These are phyloP conservation scores for Entomobrya multifasciata DNA, from an alignment of 2,888 invertebrate genomes.

Conservation along the genomic window DNA sequence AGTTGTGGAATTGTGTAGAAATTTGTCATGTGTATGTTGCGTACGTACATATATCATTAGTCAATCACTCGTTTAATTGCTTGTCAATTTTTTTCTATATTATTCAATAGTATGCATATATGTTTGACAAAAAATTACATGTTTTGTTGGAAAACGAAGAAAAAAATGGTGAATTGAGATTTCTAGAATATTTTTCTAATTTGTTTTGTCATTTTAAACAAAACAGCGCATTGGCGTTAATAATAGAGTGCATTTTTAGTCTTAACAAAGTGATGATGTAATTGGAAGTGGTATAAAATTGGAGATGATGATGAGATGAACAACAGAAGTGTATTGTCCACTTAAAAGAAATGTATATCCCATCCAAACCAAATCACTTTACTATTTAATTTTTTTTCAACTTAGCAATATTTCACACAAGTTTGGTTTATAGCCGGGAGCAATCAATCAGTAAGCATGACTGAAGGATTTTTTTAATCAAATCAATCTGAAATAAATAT, in stretches of 20 bases:
- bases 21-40: no score
- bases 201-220: slow-evolving; percentile 38
- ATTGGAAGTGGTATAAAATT: background rate
- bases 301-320: background rate
- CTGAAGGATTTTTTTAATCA: slow-evolving; percentile 66
- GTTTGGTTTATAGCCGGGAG: slow-evolving; percentile 54
- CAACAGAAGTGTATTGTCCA: background rate
- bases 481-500: slow-evolving; percentile 50
- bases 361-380: background rate
- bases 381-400: background rate
- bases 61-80: slow-evolving; percentile 72
- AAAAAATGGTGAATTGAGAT: no score
- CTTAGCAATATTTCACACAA: background rate
- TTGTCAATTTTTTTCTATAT: slow-evolving; percentile 61
- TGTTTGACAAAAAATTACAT: background rate
- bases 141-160: no score
- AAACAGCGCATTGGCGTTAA: background rate
- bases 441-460: slow-evolving; percentile 67
- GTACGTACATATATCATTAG: slow-evolving; percentile 66
- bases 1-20: no score
- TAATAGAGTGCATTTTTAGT: background rate
- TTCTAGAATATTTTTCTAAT: background rate
- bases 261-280: slow-evolving; percentile 21
- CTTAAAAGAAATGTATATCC: background rate
- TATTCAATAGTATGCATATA: slow-evolving; percentile 24